Conservation (phyloP, 2,888 invertebrate species). For the Chloromyia formosa region DNA sequence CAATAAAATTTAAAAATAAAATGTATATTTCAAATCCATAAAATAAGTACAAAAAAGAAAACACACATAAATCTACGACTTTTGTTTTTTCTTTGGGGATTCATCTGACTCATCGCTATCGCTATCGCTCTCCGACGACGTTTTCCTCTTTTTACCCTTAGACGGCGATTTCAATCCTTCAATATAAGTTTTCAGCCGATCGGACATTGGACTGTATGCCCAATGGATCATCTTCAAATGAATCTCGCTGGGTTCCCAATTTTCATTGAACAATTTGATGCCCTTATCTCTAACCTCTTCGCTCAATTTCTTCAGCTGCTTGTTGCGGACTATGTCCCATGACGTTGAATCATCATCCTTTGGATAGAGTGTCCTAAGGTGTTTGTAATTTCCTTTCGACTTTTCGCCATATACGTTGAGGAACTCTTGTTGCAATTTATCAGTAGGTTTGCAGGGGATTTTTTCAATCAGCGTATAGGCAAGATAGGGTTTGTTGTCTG, state of each 20-base stretch:
- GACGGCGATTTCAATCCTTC: conserved; percentile 56
- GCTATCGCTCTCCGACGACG: conserved; percentile 48
- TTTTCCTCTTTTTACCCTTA: conserved; percentile 62
- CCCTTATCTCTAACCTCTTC: conserved; percentile 70
- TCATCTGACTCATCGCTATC: conserved; percentile 53
- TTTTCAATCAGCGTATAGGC: conserved; percentile 69
- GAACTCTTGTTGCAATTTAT: conserved; percentile 68
- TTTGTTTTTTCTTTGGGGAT: conserved; percentile 55
- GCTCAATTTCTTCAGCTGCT: conserved; percentile 69
- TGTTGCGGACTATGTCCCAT: conserved; percentile 81
- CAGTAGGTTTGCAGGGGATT: conserved; percentile 65
- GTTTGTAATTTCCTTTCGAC: conserved; percentile 70
- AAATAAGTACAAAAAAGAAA: conserved; percentile 33
- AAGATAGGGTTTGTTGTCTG: conserved; percentile 76
- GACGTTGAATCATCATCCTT: conserved; percentile 68
- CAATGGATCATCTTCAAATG: conserved; percentile 76
- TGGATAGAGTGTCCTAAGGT: conserved; percentile 71
- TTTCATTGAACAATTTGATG: conserved; percentile 70
- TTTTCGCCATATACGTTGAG: conserved; percentile 73
- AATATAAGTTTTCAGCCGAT: conserved; percentile 71
- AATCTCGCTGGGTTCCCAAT: conserved; percentile 74
- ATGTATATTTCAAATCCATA: conserved; percentile 14
- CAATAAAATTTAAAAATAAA: too few species aligned
- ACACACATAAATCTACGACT: conserved; percentile 17
- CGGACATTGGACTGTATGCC: conserved; percentile 79